Evolutionary conservation across 1,140 invertebrate species (phyloP).

Genomic region (Rhopalosiphum padi): DNA sequence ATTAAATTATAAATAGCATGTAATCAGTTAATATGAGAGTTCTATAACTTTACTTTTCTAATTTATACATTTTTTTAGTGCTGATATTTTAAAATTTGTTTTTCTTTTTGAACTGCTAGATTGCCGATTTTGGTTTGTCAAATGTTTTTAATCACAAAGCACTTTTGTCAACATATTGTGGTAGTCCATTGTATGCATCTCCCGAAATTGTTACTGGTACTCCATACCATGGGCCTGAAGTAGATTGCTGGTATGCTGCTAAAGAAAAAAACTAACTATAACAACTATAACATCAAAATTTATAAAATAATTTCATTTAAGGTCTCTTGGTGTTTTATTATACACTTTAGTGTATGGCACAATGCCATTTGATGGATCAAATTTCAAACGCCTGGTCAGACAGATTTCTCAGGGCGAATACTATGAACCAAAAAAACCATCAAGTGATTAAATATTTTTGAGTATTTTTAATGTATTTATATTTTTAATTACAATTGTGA

Average conservation of each 20-base stretch:
- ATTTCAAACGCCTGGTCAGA: constrained; percentile 95
- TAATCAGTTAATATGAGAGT: not conserved
- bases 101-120: constrained; percentile 67
- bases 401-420: constrained; percentile 98
- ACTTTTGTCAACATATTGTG: constrained; percentile 94
- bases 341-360: constrained; percentile 99
- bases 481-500: not conserved
- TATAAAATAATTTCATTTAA: constrained; percentile 67
- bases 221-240: constrained; percentile 96
- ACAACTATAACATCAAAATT: not conserved
- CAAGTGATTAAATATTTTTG: constrained; percentile 63
- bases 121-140: constrained; percentile 98
- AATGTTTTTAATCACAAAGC: constrained; percentile 95
- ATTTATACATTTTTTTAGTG: constrained; percentile 18
- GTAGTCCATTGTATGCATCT: constrained; percentile 96
- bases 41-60: not conserved
- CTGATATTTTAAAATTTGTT: not conserved
- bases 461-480: not conserved
- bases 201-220: constrained; percentile 98
- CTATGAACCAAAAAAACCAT: constrained; percentile 93
- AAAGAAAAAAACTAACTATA: not conserved
- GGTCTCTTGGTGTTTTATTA: constrained; percentile 96
- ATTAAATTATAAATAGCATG: not conserved
- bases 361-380: constrained; percentile 99
- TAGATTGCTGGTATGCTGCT: constrained; percentile 65